Percentiles rank a stretch among this genome's conserved stretches.
Evolutionary conservation across 1,140 invertebrate species (phyloP).

Genomic region (Ceratosolen fusciceps): DNA sequence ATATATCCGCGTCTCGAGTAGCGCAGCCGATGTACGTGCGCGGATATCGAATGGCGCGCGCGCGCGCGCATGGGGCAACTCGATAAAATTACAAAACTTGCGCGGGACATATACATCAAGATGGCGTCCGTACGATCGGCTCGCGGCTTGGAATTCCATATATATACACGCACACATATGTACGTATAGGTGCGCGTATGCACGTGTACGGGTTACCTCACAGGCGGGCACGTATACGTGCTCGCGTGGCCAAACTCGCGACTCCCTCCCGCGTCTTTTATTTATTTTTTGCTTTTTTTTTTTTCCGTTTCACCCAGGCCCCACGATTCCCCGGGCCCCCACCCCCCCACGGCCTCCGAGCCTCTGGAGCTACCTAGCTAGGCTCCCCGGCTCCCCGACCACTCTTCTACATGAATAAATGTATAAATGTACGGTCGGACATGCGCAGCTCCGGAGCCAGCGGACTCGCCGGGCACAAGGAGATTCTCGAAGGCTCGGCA

Average conservation of each 20-base stretch:
- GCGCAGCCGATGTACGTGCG: not conserved
- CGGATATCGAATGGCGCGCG: slow-evolving; percentile 26
- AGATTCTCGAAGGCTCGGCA: not conserved
- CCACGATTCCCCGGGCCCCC: not conserved
- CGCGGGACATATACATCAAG: slow-evolving; percentile 47
- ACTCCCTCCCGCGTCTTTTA: slow-evolving; percentile 30
- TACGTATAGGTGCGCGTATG: slow-evolving; percentile 44
- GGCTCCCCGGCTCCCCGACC: too few species aligned
- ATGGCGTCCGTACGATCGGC: slow-evolving; percentile 46
- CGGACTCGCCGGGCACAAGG: not conserved
- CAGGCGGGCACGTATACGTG: slow-evolving; percentile 20
- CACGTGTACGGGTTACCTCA: too few species aligned
- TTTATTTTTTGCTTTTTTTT: not conserved
- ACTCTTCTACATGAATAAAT: not conserved
- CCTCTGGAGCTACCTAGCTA: not conserved
- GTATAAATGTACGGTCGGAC: not conserved
- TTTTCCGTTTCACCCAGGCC: not conserved
- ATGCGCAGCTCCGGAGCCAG: not conserved
- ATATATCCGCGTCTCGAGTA: slow-evolving; percentile 6
- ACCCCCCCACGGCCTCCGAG: not conserved
- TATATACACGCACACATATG: slow-evolving; percentile 56
- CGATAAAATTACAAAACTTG: slow-evolving; percentile 42
- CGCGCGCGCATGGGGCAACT: not conserved
- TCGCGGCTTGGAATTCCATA: slow-evolving; percentile 57
- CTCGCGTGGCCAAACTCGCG: slow-evolving; percentile 57